A percentile compares a stretch with the other conserved stretches of the same genome.
phyloP scores from a whole-genome alignment of 2,888 invertebrate species.

The Phalangium opilio region DNA sequence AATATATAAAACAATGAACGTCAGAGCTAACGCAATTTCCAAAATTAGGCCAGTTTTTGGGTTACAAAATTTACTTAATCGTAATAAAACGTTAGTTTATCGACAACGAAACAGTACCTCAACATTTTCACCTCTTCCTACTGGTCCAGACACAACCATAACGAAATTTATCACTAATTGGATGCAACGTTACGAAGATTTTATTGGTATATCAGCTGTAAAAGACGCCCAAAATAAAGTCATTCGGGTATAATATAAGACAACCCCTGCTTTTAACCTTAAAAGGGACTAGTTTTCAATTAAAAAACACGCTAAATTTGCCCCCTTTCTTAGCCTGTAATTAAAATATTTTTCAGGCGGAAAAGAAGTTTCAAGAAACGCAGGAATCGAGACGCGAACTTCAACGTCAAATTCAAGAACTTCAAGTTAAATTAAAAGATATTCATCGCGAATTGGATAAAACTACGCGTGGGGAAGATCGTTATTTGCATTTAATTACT shows the following conservation, averaged over 20 bases:
- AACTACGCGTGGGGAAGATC: constrained; percentile 57
- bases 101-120: too few species aligned
- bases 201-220: not conserved
- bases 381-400: constrained; percentile 49
- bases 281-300: too few species aligned
- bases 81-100: too few species aligned
- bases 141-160: not conserved
- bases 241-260: not conserved
- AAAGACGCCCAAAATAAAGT: not conserved
- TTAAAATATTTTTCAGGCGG: constrained; percentile 24
- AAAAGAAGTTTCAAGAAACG: constrained; percentile 47
- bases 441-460: constrained; percentile 59
- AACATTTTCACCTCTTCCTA: too few species aligned
- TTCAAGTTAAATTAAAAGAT: constrained; percentile 49
- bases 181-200: not conserved
- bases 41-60: too few species aligned
- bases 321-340: not conserved
- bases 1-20: too few species aligned
- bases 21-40: too few species aligned
- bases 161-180: not conserved
- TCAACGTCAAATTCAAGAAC: constrained; percentile 42
- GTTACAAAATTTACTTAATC: too few species aligned
- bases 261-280: too few species aligned
- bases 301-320: too few species aligned
- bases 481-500: constrained; percentile 54